Base-by-base conservation (phyloP, 2,888 invertebrate genomes). In the Leptinotarsa rubiginosa region DNA sequence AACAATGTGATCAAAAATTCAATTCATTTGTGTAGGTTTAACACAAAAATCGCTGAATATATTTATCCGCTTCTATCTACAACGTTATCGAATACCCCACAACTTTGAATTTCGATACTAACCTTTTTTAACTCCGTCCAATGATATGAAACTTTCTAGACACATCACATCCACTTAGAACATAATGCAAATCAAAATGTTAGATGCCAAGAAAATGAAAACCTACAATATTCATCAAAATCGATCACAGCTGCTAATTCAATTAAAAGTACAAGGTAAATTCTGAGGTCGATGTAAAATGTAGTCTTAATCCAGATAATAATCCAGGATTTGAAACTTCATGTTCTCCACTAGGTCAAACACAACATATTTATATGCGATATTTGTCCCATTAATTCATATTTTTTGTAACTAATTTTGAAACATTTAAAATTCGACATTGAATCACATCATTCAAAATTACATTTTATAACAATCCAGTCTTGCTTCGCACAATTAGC, bases 181-280 rank as follows among this genome's bases (percentile, higher is more conserved):
- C 64, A 62, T 47, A 31, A 67, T 41, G 16, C 62, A 41, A 31
- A 70, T 73, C 67, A 64, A 70, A 75, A 41, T 54, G 20, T 59
- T 52, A 41, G 62, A 56, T 70, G 52, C 66, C 65, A 68, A 72
- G 52, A 49, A 49, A 18, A 73, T 56, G 77, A 78, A 78, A 72
- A 72, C 78, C 65, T 41, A 72, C 66, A 75, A 77, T 54, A 69
- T 74, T 72, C 25, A 50, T 73, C 56, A 20, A 56, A 74, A 75
- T 77, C 75, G 74, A 78, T 77, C 66, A 69, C 41, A 67, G 47
- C 18, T 69, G 31, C 70, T 81, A 81, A 81, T 81, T 78, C 13
- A 81, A 81, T 81, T 81, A 81, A 76, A 72, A 22, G 41, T 47
- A 50, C 65, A 56, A 41, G 49, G 69, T 47, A 71, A 74, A 74